These are phyloP conservation scores for Perizoma affinitatum DNA, from an alignment of 2,888 invertebrate species.

Conservation along the genomic window DNA sequence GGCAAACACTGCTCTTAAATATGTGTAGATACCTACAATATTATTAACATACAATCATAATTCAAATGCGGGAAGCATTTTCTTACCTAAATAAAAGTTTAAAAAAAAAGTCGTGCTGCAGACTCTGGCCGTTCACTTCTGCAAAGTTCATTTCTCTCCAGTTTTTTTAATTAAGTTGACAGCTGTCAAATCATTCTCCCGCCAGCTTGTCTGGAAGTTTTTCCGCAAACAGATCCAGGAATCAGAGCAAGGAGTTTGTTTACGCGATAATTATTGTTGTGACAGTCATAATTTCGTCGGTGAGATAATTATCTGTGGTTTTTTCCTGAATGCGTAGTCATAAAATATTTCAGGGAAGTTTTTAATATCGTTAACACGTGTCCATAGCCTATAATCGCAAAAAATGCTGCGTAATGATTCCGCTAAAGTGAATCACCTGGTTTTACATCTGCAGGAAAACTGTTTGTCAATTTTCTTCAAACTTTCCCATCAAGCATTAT, in stretches of 20 bases:
- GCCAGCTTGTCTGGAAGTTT: slow-evolving; percentile 36
- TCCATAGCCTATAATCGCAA: slow-evolving; percentile 37
- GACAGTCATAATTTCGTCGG: slow-evolving; percentile 40
- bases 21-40: too few species aligned
- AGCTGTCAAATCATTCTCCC: slow-evolving; percentile 47
- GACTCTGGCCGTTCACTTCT: slow-evolving; percentile 29
- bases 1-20: too few species aligned
- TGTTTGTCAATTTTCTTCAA: slow-evolving; percentile 10
- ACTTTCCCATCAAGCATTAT: slow-evolving; percentile 12
- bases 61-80: too few species aligned
- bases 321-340: slow-evolving; percentile 37
- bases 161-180: slow-evolving; percentile 45
- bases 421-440: slow-evolving; percentile 28
- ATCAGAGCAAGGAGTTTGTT: slow-evolving; percentile 44
- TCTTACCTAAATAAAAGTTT: too few species aligned
- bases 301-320: slow-evolving; percentile 25
- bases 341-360: slow-evolving; percentile 47
- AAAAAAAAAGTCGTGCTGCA: slow-evolving; percentile 11
- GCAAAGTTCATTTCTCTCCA: slow-evolving; percentile 36
- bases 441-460: slow-evolving; percentile 17
- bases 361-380: slow-evolving; percentile 41
- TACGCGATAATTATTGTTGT: slow-evolving; percentile 41
- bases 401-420: slow-evolving; percentile 32
- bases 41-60: too few species aligned
- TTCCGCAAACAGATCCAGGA: slow-evolving; percentile 43